Conservation (phyloP, 2,113 vertebrate species). For the Chaetodon auriga region DNA sequence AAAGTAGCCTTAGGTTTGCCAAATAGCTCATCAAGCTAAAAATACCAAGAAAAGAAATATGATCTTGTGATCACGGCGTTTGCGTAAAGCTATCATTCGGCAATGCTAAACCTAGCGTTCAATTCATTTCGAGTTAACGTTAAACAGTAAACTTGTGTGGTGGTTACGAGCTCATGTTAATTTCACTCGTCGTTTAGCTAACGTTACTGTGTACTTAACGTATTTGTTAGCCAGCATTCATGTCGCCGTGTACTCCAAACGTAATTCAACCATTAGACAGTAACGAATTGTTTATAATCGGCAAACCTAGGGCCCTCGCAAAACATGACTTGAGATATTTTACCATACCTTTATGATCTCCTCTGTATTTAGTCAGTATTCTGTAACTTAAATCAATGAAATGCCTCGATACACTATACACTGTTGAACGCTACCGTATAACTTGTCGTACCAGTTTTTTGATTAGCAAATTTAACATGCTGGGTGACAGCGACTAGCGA, state of each 20-base stretch:
- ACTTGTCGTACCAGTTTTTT: background rate
- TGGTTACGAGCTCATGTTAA: background rate
- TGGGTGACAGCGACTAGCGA: background rate
- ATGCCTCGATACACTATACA: background rate
- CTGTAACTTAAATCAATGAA: background rate
- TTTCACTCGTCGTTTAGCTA: background rate
- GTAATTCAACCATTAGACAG: conserved; percentile 10
- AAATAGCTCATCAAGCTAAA: background rate
- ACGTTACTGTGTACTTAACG: background rate
- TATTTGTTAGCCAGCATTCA: background rate
- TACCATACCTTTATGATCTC: background rate
- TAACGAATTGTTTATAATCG: background rate
- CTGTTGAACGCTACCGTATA: no score
- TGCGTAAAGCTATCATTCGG: background rate
- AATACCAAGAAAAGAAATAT: background rate
- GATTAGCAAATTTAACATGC: background rate
- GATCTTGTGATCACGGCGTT: fast-evolving
- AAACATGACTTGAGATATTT: background rate
- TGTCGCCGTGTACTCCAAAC: background rate
- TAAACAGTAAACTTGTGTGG: background rate
- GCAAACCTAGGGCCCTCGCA: background rate
- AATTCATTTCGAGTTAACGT: background rate
- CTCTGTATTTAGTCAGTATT: background rate
- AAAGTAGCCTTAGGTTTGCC: background rate
- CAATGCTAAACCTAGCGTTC: background rate